These are phyloP conservation scores for Botia almorhae DNA, from an alignment of 2,797 vertebrate genomes.

Conservation along the genomic window DNA sequence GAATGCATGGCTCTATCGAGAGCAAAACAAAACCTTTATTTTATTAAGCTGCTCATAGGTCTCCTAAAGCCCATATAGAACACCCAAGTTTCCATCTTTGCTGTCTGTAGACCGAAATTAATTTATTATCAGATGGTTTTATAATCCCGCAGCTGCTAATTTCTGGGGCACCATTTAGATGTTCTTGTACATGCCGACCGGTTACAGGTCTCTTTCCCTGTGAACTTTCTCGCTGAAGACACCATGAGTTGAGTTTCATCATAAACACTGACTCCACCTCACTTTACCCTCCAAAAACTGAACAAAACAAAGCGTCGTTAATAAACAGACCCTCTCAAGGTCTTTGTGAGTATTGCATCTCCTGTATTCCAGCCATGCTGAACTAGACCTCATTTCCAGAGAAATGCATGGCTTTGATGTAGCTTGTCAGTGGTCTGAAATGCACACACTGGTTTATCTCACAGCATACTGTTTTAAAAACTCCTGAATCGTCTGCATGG, in stretches of 20 bases:
- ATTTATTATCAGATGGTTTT: constrained; percentile 45
- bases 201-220: constrained; percentile 23
- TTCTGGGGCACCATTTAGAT: constrained; percentile 11
- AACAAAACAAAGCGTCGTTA: neutral
- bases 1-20: constrained; percentile 74
- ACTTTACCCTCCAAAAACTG: neutral
- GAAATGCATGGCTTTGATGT: constrained; percentile 68
- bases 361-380: constrained; percentile 41
- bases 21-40: constrained; percentile 43
- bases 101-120: constrained; percentile 34
- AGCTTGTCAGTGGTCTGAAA: constrained; percentile 41
- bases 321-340: neutral
- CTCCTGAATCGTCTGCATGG: constrained; percentile 40
- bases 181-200: constrained; percentile 19
- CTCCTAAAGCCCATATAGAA: constrained; percentile 18
- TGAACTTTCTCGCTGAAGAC: constrained; percentile 34
- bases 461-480: constrained; percentile 50
- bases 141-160: constrained; percentile 34
- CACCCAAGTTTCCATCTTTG: constrained; percentile 22
- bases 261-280: constrained; percentile 11
- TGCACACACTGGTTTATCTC: constrained; percentile 54
- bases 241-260: constrained; percentile 11
- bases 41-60: constrained; percentile 44
- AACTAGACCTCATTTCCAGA: constrained; percentile 48
- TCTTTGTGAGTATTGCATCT: constrained; percentile 36